phyloP scores from a whole-genome alignment of 2,888 invertebrate genomes.

The Zygogramma bicolorata region DNA sequence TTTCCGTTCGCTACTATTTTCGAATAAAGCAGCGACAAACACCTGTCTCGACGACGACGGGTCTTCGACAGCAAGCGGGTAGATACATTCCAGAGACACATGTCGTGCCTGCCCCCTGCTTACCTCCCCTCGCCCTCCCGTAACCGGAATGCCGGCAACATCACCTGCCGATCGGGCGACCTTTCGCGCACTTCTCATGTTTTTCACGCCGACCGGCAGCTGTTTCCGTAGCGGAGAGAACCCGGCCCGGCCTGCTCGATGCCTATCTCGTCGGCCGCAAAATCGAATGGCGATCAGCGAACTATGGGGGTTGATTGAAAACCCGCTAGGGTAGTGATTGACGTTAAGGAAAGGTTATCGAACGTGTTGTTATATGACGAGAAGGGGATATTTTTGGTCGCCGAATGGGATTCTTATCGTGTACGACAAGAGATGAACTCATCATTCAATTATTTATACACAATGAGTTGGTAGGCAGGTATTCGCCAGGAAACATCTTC shows the following conservation, averaged over 20 bases:
- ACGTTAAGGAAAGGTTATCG: neutral
- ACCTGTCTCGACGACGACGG: neutral
- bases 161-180: slow-evolving; percentile 36
- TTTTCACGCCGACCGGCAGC: slow-evolving; percentile 29
- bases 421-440: too few relatives aligned
- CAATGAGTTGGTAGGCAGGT: too few relatives aligned
- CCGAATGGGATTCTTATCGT: too few relatives aligned
- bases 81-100: slow-evolving; percentile 7
- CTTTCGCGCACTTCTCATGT: slow-evolving; percentile 33
- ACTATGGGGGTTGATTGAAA: neutral
- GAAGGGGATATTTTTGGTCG: too few relatives aligned
- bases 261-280: neutral
- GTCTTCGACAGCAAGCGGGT: neutral
- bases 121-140: slow-evolving; percentile 11
- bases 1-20: neutral
- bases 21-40: slow-evolving; percentile 2
- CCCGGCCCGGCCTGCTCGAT: neutral
- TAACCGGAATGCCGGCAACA: slow-evolving; percentile 33
- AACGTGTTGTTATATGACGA: too few relatives aligned
- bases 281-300: neutral
- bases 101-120: slow-evolving; percentile 11
- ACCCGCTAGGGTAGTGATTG: slow-evolving; percentile 4
- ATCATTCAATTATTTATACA: too few relatives aligned
- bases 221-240: slow-evolving; percentile 30
- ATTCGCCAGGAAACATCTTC: too few relatives aligned